Base-by-base conservation (phyloP, 2,797 vertebrate species). In the Sebastes iracundus region DNA sequence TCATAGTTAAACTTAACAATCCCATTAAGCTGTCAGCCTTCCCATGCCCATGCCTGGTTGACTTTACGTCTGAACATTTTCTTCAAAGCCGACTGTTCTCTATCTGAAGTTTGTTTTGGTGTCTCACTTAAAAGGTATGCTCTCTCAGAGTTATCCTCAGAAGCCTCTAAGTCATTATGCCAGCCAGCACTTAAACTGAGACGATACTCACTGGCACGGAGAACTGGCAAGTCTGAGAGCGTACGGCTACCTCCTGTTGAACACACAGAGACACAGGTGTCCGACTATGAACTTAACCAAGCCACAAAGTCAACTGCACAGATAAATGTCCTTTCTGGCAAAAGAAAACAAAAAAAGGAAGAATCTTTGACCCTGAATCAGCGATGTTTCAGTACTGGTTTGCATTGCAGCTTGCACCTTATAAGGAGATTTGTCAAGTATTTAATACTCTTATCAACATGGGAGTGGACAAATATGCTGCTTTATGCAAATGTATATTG, bases 11-110 rank as follows among this genome's bases (percentile, higher is more conserved):
- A 86, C 61, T 79, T 53, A 83, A 87, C 83, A 76, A 52, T 77
- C 70, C 84, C 84, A 85, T 88, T 83, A 89, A 88, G 73, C 72
- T 80, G 87, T 85, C 89, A 83, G 55, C 16, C 30, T 13, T 7
- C 67, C 70, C n/a, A 0, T 60, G 74, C 49, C 59, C 9, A 1
- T 2, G 32, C 7, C n/a, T 11, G 25, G 23, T 6, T 73, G 66
- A 82, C 81, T 72, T 61, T 18, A 14, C 11, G 7, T 79, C 77
- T 16, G 14, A 80, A 3, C 71, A 2, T 68, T 28, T 74, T 32
- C 53, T 68, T 77, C 56, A 72, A 62, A 32, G 52, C 71, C 69
- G 61, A 46, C 66, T 61, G 46, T 27, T 80, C 65, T 32, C 62
- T 28, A 35, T 71, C 46, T 22, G 30, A 68, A 72, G 32, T 62